phyloP scores from a whole-genome alignment of 2,888 invertebrate genomes.

The Tipula unca region DNA sequence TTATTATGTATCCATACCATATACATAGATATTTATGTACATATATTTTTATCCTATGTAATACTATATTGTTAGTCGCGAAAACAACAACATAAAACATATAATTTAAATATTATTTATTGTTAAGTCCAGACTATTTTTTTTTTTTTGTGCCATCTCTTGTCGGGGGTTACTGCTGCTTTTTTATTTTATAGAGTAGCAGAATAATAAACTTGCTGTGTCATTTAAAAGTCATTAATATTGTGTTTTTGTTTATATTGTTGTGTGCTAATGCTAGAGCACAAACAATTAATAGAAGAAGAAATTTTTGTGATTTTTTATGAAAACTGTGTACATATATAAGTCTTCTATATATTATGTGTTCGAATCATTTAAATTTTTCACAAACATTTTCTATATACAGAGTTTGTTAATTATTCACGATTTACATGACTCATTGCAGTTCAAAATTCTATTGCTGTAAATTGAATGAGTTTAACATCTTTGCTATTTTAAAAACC shows the following conservation, averaged over 20 bases:
- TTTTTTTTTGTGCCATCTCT: neutral
- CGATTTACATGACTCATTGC: too few relatives aligned
- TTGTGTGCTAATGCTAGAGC: neutral
- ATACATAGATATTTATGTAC: too few relatives aligned
- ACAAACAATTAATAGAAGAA: neutral
- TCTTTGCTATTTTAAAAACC: too few relatives aligned
- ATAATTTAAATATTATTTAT: neutral
- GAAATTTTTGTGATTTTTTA: neutral
- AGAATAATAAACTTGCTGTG: neutral
- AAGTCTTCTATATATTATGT: neutral
- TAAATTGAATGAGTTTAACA: too few relatives aligned
- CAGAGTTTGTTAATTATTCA: neutral
- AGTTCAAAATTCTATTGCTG: too few relatives aligned
- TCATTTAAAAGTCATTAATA: constrained; percentile 8
- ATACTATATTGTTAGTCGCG: neutral
- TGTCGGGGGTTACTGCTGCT: neutral
- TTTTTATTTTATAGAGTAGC: neutral
- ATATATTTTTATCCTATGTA: neutral
- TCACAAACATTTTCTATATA: too few relatives aligned
- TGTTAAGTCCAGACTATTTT: neutral
- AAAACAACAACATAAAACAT: neutral
- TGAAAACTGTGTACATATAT: neutral
- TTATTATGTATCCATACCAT: neutral
- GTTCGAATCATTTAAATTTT: neutral
- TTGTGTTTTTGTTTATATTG: neutral